Conservation (phyloP, 2,113 vertebrate species). For the Cisticola juncidis region DNA sequence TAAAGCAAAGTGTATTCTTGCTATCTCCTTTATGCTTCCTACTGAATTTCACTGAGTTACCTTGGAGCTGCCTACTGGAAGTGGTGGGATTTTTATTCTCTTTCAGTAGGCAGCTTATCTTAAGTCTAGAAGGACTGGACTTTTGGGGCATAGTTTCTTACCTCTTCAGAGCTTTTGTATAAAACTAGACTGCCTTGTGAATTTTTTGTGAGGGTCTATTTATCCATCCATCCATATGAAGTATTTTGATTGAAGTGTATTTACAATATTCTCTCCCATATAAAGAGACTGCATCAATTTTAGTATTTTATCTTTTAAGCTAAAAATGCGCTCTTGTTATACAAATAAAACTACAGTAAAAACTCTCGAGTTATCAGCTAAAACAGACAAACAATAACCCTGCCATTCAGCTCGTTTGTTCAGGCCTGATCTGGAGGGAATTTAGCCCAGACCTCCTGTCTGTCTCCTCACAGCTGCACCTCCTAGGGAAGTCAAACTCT, state of each 20-base stretch:
- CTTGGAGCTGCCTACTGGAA: background rate
- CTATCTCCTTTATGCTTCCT: background rate
- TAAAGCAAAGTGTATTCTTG: background rate
- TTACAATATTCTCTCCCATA: background rate
- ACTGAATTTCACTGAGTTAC: background rate
- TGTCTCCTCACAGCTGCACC: background rate
- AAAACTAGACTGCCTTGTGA: background rate
- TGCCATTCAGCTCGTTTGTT: background rate
- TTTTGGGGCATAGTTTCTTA: background rate
- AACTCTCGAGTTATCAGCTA: background rate
- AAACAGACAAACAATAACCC: background rate
- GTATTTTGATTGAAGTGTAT: background rate
- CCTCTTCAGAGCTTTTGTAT: background rate
- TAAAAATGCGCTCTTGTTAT: background rate
- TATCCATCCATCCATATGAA: background rate
- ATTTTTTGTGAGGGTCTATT: background rate
- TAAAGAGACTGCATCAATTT: background rate
- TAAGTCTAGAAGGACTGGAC: background rate
- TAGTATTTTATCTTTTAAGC: background rate
- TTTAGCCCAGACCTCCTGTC: background rate
- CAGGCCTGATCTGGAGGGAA: background rate
- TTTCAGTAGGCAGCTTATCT: background rate
- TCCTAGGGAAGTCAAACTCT: constrained; percentile 12
- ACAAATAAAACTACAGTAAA: background rate
- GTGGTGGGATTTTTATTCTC: background rate